Conservation (phyloP, 2,797 vertebrate species). For the Eulemur coronatus region DNA sequence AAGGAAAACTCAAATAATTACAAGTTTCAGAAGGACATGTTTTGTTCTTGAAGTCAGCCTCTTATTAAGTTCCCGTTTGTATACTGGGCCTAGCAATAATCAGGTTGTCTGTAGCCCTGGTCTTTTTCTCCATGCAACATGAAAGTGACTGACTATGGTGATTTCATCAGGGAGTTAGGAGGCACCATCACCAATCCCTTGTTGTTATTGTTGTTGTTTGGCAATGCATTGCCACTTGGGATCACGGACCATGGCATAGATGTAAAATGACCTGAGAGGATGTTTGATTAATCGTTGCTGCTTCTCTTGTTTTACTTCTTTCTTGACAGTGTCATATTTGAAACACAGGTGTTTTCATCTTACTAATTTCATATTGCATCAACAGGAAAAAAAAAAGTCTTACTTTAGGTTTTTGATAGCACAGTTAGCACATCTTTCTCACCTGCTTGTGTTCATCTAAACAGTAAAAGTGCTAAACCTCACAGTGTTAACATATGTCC, state of each 20-base stretch:
- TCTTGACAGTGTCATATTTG: background rate
- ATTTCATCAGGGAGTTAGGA: background rate
- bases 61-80: background rate
- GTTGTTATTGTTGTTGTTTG: background rate
- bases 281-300: background rate
- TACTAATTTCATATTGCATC: background rate
- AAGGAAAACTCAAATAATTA: background rate
- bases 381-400: background rate
- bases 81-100: background rate
- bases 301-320: background rate
- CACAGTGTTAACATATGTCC: conserved; percentile 39
- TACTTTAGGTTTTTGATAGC: background rate
- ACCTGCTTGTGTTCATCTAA: conserved; percentile 40
- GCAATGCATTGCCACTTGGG: background rate
- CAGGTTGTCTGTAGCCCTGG: background rate
- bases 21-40: background rate
- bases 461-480: conserved; percentile 20
- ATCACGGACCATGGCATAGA: background rate
- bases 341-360: background rate
- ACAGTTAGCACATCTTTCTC: conserved; percentile 46
- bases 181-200: background rate
- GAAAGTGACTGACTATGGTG: background rate
- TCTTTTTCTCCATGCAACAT: background rate
- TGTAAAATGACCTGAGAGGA: background rate
- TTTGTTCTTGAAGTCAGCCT: background rate